Base-by-base conservation (phyloP, 2,888 invertebrate species). In the Helleia helle region DNA sequence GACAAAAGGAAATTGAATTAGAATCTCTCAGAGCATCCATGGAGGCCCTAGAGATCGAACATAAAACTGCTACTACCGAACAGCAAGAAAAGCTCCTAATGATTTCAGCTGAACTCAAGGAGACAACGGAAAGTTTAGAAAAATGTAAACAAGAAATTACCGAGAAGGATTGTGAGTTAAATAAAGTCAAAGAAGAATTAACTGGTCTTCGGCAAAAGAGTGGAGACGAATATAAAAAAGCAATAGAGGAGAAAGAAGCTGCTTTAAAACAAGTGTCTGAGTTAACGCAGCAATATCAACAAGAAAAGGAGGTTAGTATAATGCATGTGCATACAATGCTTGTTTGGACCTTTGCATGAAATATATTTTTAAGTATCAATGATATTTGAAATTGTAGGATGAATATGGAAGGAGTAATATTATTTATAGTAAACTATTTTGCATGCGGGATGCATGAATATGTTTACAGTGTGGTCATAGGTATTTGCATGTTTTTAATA, bases 1-100 rank as follows among this genome's bases (percentile, higher is more conserved):
- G 88, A 50, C 88, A 88, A 52, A 79, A 88, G 48, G 88, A 88
- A 53, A 65, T 71, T 5, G 85, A 72, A 51, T 58, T 86, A 52
- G 71, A 76, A 53, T 71, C 79, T 26, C 52, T 88, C 29, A 71
- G 72, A 52, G 75, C 73, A 29, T 70, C 66, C 4, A 74, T 75
- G 68, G 80, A 76, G 59, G 71, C 67, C 11, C 60, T 74, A 59
- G 80, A 69, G 64, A 80, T 81, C 50, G 81, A 83, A 59, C 74
- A 83, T 40, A 73, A 71, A 55, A 76, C 83, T 1, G 68, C 71
- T 6, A 65, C 65, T 18, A 67, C 71, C 7, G 81, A 83, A 52
- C 74, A 79, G 45, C 62, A 76, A 54, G 75, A 79, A 39, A 77
- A 74, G 64, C 48, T 81, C 15, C 64, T 62, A 8, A 62, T 58